These are phyloP conservation scores for Andrena haemorrhoa DNA, from an alignment of 2,888 invertebrate species.

Conservation along the genomic window DNA sequence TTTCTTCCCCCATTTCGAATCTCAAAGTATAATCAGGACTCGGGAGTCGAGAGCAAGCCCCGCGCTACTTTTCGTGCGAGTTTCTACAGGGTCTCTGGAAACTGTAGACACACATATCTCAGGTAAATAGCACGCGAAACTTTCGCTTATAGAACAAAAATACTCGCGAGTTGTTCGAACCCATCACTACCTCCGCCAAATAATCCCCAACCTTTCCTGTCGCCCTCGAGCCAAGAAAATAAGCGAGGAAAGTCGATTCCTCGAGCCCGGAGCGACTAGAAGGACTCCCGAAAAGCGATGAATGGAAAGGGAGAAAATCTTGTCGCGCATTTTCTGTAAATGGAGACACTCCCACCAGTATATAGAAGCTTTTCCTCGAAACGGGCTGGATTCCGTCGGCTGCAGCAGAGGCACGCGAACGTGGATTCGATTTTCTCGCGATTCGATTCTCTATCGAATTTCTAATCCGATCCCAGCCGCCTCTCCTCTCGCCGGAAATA, in stretches of 20 bases:
- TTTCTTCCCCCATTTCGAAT: neutral
- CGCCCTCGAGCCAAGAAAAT: neutral
- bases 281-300: neutral
- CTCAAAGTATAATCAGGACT: conserved; percentile 7
- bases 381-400: neutral
- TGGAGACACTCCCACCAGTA: neutral
- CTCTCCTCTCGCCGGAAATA: conserved; percentile 5
- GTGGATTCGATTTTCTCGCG: conserved; percentile 35
- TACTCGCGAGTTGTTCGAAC: neutral
- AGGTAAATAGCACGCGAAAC: neutral
- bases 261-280: neutral
- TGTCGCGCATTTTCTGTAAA: conserved; percentile 5
- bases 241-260: neutral
- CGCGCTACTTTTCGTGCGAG: too few relatives aligned
- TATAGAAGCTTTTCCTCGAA: neutral
- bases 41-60: neutral
- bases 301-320: neutral
- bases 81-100: too few relatives aligned
- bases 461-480: conserved; percentile 36
- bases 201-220: neutral
- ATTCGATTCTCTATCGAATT: conserved; percentile 46
- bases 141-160: neutral
- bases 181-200: neutral
- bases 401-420: neutral
- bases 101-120: neutral